Percentiles rank a stretch among this genome's conserved stretches.
These are phyloP conservation scores for Chunga burmeisteri DNA, from an alignment of 2,113 vertebrate species.

Conservation along the genomic window DNA sequence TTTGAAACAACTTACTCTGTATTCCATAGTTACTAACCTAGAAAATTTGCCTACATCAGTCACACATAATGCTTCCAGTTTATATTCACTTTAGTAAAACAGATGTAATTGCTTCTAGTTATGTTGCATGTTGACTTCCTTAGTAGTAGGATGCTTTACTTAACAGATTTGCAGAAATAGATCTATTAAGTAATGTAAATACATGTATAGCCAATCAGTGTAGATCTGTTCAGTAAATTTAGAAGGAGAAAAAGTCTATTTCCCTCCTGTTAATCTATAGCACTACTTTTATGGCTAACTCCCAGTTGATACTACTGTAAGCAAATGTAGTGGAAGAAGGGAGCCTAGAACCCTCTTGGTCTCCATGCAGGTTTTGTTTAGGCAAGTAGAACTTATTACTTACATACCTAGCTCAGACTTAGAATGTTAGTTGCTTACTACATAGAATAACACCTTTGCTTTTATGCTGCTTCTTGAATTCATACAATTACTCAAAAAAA, in stretches of 20 bases:
- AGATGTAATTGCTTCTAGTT: constrained; percentile 25
- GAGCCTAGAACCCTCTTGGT: not conserved
- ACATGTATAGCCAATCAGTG: not conserved
- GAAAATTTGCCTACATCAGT: constrained; percentile 29
- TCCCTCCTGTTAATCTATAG: not conserved
- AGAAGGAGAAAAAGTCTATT: not conserved
- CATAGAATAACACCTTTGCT: constrained; percentile 29
- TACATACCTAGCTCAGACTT: constrained; percentile 6
- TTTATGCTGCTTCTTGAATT: constrained; percentile 48
- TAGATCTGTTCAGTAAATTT: constrained; percentile 2
- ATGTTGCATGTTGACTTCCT: constrained; percentile 38
- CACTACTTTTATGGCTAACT: constrained; percentile 33
- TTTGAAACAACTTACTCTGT: constrained; percentile 46
- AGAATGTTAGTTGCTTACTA: constrained; percentile 21
- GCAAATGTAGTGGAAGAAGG: not conserved
- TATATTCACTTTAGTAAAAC: constrained; percentile 38
- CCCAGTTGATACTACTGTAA: not conserved
- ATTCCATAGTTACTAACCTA: constrained; percentile 50
- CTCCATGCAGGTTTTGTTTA: not conserved
- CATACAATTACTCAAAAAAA: constrained; percentile 38
- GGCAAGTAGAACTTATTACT: not conserved
- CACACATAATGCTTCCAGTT: constrained; percentile 35
- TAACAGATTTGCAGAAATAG: constrained; percentile 20
- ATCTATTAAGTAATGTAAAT: not conserved
- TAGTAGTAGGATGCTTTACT: constrained; percentile 21